Evolutionary conservation across 2,113 vertebrate genomes (phyloP).

Genomic region (Todiramphus chloris): DNA sequence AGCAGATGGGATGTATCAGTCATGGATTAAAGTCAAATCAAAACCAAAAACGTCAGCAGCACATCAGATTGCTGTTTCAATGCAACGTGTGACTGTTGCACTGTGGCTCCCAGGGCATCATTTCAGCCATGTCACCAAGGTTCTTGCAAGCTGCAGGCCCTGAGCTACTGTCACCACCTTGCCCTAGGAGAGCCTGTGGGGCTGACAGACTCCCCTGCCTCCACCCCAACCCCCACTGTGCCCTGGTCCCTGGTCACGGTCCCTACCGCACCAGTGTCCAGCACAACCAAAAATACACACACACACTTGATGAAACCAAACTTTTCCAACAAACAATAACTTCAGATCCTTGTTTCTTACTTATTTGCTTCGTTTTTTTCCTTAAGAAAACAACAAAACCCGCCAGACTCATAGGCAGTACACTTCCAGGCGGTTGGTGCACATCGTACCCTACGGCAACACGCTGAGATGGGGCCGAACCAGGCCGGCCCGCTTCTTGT

Average conservation of each 20-base stretch:
- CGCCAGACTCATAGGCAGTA: fast-evolving
- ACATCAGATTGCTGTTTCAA: no score
- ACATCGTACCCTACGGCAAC: fast-evolving
- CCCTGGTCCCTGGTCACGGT: neutral
- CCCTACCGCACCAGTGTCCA: neutral
- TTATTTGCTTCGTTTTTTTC: neutral
- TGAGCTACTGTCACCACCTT: neutral
- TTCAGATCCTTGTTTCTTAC: neutral
- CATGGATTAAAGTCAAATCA: neutral
- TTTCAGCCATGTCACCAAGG: neutral
- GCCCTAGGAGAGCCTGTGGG: neutral
- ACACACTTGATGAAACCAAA: neutral
- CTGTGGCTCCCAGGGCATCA: fast-evolving
- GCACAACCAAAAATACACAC: neutral
- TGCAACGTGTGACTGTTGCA: neutral
- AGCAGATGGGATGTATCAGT: neutral
- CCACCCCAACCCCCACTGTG: neutral
- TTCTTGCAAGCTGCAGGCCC: neutral
- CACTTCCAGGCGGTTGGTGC: fast-evolving
- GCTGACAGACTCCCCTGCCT: neutral
- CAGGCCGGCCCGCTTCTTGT: fast-evolving
- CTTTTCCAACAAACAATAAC: neutral
- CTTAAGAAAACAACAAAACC: neutral
- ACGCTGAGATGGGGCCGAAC: fast-evolving
- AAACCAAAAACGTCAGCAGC: neutral